Percentiles rank a stretch among this genome's conserved stretches.
Evolutionary conservation across 2,797 vertebrate species (phyloP).

Genomic region (Paguma larvata): DNA sequence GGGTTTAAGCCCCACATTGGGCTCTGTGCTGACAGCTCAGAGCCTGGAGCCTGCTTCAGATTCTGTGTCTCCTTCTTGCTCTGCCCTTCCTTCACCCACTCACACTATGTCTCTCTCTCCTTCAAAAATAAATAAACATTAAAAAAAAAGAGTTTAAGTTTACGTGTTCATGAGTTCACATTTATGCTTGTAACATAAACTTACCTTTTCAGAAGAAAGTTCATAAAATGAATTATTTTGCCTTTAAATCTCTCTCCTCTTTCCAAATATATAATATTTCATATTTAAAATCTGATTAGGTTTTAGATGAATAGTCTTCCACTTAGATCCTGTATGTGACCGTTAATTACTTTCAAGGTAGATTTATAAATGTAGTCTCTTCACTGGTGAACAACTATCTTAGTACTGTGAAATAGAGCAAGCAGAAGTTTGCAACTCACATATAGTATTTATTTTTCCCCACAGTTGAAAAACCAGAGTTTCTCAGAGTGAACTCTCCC

Average conservation of each 20-base stretch:
- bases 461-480: neutral
- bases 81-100: too few species aligned
- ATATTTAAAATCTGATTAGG: neutral
- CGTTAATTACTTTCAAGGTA: conserved; percentile 41
- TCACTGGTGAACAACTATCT: neutral
- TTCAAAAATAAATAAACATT: too few species aligned
- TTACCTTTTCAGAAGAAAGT: neutral
- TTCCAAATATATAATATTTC: neutral
- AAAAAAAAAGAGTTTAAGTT: too few species aligned
- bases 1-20: too few species aligned
- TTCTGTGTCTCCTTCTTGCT: too few species aligned
- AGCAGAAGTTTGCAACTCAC: neutral
- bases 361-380: neutral
- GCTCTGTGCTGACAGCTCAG: too few species aligned
- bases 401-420: neutral
- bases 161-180: neutral
- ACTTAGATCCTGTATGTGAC: neutral
- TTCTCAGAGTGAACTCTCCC: neutral
- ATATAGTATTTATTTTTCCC: neutral
- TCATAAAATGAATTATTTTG: neutral
- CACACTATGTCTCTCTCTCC: too few species aligned
- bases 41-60: too few species aligned
- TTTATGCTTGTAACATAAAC: neutral
- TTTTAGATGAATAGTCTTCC: too few species aligned
- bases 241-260: neutral